Conservation (phyloP, 2,113 vertebrate genomes). For the Hystrix brachyura region DNA sequence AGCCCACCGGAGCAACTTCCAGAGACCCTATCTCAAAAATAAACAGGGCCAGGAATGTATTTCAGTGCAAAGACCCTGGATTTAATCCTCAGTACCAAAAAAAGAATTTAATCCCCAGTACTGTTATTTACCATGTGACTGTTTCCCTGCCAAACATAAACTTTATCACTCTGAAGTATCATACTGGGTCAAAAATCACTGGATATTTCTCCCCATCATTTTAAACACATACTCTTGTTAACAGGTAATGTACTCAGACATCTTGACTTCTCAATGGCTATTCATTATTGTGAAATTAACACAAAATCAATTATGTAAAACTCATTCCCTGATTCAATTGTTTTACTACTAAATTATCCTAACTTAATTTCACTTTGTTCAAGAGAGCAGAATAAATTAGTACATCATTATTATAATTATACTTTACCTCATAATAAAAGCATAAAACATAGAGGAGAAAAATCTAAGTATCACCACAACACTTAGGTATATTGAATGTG, state of each 20-base stretch:
- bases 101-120: no score
- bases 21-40: neutral
- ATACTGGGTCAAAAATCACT: neutral
- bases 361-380: slow-evolving; percentile 27
- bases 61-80: neutral
- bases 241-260: neutral
- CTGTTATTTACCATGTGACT: no score
- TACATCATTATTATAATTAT: slow-evolving; percentile 31
- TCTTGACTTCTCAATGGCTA: neutral
- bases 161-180: neutral
- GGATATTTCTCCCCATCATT: neutral
- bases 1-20: neutral
- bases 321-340: slow-evolving; percentile 27
- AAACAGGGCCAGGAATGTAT: neutral
- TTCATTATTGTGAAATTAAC: slow-evolving; percentile 35
- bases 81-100: neutral
- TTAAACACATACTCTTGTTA: neutral
- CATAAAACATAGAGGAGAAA: slow-evolving; percentile 4
- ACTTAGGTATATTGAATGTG: slow-evolving; percentile 18
- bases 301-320: slow-evolving; percentile 26
- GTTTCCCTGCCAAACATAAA: neutral
- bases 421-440: slow-evolving; percentile 27
- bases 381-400: slow-evolving; percentile 54
- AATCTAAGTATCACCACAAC: slow-evolving; percentile 10
- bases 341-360: slow-evolving; percentile 42